Base-by-base conservation (phyloP, 1,140 invertebrate genomes). In the Gonioctena quinquepunctata region DNA sequence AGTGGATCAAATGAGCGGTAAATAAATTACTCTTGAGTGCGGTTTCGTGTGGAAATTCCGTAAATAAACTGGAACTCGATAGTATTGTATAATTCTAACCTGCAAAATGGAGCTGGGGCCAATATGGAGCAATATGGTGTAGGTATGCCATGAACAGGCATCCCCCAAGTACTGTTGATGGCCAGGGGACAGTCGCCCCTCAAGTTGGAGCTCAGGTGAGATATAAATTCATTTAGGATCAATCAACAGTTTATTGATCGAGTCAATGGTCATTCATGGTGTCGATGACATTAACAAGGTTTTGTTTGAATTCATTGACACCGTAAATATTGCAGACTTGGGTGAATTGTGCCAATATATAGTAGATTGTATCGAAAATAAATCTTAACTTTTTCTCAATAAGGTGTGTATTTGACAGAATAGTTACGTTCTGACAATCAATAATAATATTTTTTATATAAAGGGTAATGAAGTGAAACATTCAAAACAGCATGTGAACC, bases 71-170 rank as follows among this genome's bases (percentile, higher is more conserved):
- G n/a, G n/a, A n/a, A n/a, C n/a, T n/a, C n/a, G n/a, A n/a, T n/a
- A n/a, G n/a, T n/a, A n/a, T n/a, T n/a, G n/a, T n/a, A n/a, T n/a
- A n/a, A n/a, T n/a, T n/a, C n/a, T 75, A 71, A 72, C 66, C 66
- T 42, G 13, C 33, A 42, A 42, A 66, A 76, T 73, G 77, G 61
- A 66, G 66, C 70, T 28, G 66, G 57, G 42, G 68, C 71, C 70
- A 62, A 68, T 67, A 69, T 73, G 70, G 56, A 73, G 48, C 73
- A 77, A 70, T 77, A 80, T 81, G 80, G 79, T 82, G 76, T 81
- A 79, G 74, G 70, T 69, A 72, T 75, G 77, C 77, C 75, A 83
- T 83, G 81, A 79, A 79, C 76, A 72, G 80, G 66, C 75, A 79
- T 68, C 67, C 77, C 63, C 68, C 72, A 65, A 71, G 69, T 67